These are phyloP conservation scores for Gadopsis marmoratus DNA, from an alignment of 2,797 vertebrate genomes.

Conservation along the genomic window DNA sequence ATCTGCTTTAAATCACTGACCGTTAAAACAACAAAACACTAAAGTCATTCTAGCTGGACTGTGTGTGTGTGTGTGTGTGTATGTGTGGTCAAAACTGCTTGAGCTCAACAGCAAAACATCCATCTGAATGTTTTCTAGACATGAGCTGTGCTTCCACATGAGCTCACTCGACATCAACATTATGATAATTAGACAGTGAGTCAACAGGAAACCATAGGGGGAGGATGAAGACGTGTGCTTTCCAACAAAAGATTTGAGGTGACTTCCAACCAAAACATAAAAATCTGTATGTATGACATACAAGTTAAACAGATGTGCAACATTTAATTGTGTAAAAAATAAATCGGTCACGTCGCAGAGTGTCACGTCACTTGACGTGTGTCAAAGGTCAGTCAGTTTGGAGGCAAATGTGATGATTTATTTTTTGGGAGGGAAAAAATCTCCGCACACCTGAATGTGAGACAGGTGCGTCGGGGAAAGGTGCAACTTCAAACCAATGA, in stretches of 20 bases:
- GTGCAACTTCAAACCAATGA: too few relatives aligned
- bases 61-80: constrained; percentile 25
- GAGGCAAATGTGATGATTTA: too few relatives aligned
- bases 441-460: too few relatives aligned
- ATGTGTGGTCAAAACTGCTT: constrained; percentile 25
- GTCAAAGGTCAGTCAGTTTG: too few relatives aligned
- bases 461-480: too few relatives aligned
- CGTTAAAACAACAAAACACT: constrained; percentile 55
- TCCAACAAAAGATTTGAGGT: constrained; percentile 11
- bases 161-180: constrained; percentile 29
- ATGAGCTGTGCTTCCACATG: constrained; percentile 20
- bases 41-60: constrained; percentile 25
- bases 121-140: constrained; percentile 42
- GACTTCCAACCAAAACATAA: not conserved
- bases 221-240: constrained; percentile 30
- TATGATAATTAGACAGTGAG: constrained; percentile 45
- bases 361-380: not conserved
- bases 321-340: not conserved
- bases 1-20: constrained; percentile 47
- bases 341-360: not conserved
- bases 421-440: too few relatives aligned
- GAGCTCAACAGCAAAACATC: constrained; percentile 56
- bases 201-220: constrained; percentile 50
- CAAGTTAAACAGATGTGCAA: constrained; percentile 5
- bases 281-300: not conserved